Base-by-base conservation (phyloP, 1,140 invertebrate genomes). In the Temnothorax nylanderi region DNA sequence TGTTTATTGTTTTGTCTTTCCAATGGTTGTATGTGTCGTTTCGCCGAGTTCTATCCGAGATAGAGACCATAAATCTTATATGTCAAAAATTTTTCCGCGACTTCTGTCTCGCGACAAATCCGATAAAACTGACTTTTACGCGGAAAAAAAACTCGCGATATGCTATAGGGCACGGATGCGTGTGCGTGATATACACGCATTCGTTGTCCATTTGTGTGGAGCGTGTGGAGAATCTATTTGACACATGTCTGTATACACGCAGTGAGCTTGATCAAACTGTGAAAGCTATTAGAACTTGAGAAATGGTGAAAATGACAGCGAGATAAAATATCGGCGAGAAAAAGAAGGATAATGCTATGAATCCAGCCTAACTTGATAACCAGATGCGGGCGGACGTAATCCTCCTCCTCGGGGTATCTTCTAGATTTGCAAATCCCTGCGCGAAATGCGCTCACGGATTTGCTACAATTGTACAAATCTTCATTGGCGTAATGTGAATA, bases 361-460 rank as follows among this genome's bases (percentile, higher is more conserved):
- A 82, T 65, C n/a, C 58, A 21, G 21, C 67, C 62, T 82, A 76
- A 87, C 86, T 44, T 80, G 88, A 62, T 87, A 89, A 89, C 60
- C 49, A 75, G 78, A 90, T 88, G 89, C 86, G 87, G 89, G 69
- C 16, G 54, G 21, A 51, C 81, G 49, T 88, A 82, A 90, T 90
- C 87, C 65, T 85, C 21, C 62, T 26, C 32, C 41, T 69, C 8
- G 1, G 69, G 32, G 41, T 75, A 84, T 74, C 44, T 34, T 11
- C 21, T 41, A 49, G 80, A 60, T 84, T 84, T 84, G 69, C 54
- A 84, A 84, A 84, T 84, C 69, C 54, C 69, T 49, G 18, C 26
- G 54, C 26, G 54, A 47, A 84, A 74, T 41, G 51, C n/a, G 80
- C 41, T 74, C 47, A 60, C 10, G 44, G 80, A 84, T 84, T 75